Percentiles rank a stretch among this genome's conserved stretches.
These are phyloP conservation scores for Pachyrhynchus sulphureomaculatus DNA, from an alignment of 1,140 invertebrate genomes.

Conservation along the genomic window DNA sequence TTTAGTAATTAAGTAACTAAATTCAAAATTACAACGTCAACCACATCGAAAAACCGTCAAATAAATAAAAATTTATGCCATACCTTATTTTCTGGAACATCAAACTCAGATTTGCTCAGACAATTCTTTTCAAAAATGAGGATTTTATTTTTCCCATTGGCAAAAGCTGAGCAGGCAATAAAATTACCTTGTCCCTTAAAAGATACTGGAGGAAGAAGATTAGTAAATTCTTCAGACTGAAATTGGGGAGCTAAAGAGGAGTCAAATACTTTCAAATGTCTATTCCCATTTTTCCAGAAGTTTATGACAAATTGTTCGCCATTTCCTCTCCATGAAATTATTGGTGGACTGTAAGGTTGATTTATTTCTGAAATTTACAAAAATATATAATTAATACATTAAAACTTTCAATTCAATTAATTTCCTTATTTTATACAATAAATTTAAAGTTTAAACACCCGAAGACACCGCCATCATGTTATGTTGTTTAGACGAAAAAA, in stretches of 20 bases:
- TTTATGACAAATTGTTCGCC: constrained; percentile 41
- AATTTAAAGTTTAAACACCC: too few relatives aligned
- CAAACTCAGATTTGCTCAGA: constrained; percentile 28
- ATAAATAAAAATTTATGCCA: too few relatives aligned
- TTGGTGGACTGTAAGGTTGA: constrained; percentile 14
- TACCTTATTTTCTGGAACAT: constrained; percentile 25
- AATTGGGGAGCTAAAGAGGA: constrained; percentile 22
- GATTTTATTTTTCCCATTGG: constrained; percentile 18
- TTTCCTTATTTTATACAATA: too few relatives aligned
- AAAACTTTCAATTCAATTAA: too few relatives aligned
- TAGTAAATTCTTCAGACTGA: constrained; percentile 26
- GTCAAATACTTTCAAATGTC: constrained; percentile 37
- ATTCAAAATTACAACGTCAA: too few relatives aligned
- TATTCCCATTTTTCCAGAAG: constrained; percentile 26
- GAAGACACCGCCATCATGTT: too few relatives aligned
- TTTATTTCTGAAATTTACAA: constrained; percentile 14
- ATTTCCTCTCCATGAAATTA: constrained; percentile 40
- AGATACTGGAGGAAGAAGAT: constrained; percentile 24
- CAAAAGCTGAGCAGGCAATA: constrained; percentile 29
- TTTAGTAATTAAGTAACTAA: too few relatives aligned
- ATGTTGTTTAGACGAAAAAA: too few relatives aligned
- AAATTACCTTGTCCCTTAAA: constrained; percentile 36
- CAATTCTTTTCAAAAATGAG: constrained; percentile 43
- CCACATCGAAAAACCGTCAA: too few relatives aligned
- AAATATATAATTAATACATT: too few relatives aligned